A percentile compares a stretch with the other conserved stretches of the same genome.
phyloP scores from a whole-genome alignment of 1,140 invertebrate genomes.

The Halyomorpha halys region DNA sequence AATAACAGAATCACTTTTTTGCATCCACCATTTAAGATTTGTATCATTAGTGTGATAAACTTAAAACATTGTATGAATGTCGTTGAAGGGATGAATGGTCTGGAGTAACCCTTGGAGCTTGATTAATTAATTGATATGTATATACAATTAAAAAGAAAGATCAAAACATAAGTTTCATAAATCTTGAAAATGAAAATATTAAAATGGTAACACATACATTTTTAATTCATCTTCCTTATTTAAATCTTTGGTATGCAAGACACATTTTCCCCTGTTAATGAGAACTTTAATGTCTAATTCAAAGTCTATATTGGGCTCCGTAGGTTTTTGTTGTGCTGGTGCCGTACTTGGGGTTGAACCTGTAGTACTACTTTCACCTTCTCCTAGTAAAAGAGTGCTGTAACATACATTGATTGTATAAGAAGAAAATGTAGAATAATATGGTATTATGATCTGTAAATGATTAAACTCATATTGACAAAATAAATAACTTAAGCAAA shows the following conservation, averaged over 20 bases:
- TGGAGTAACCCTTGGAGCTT: no score
- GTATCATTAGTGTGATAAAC: no score
- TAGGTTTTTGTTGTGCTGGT: constrained; percentile 41
- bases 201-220: constrained; percentile 37
- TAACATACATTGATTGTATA: not conserved
- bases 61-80: no score
- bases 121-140: no score
- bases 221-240: constrained; percentile 58
- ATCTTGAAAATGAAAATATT: not conserved
- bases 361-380: constrained; percentile 23
- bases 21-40: no score
- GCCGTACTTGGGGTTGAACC: constrained; percentile 23
- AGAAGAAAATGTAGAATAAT: no score
- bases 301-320: constrained; percentile 91
- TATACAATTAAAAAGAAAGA: not conserved
- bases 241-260: constrained; percentile 83
- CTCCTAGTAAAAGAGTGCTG: constrained; percentile 22
- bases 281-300: constrained; percentile 93
- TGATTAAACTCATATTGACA: no score
- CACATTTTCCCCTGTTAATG: constrained; percentile 93
- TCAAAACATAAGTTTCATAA: not conserved
- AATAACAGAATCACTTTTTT: no score
- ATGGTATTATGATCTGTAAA: no score
- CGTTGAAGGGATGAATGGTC: no score
- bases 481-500: no score